phyloP scores from a whole-genome alignment of 2,113 vertebrate species.

The Dascyllus trimaculatus region DNA sequence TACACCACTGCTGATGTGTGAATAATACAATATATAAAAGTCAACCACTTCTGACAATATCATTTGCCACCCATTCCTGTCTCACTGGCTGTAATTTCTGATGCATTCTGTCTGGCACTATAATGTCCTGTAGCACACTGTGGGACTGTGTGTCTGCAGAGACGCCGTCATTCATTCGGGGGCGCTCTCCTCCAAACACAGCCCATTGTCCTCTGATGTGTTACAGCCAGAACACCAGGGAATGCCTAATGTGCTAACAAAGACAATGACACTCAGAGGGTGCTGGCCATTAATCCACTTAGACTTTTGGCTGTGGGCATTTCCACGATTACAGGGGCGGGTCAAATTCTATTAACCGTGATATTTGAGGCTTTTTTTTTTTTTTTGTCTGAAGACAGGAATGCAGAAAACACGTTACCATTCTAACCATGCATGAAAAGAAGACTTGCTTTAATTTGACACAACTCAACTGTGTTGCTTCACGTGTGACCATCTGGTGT shows the following conservation, averaged over 20 bases:
- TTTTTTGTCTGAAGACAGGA: constrained; percentile 23
- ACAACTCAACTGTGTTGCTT: too few relatives aligned
- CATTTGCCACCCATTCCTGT: too few relatives aligned
- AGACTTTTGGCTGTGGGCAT: constrained; percentile 71
- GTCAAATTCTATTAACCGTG: constrained; percentile 76
- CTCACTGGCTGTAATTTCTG: background rate
- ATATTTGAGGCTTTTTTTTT: constrained; percentile 28
- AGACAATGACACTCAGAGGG: constrained; percentile 77
- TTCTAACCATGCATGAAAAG: constrained; percentile 24
- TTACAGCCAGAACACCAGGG: constrained; percentile 41
- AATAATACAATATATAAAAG: too few relatives aligned
- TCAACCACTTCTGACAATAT: too few relatives aligned
- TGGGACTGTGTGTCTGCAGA: background rate
- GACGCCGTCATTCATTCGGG: background rate
- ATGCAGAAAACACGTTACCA: constrained; percentile 31
- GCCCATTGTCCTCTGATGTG: constrained; percentile 48
- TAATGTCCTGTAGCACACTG: too few relatives aligned
- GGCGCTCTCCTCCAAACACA: constrained; percentile 34
- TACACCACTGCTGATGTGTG: too few relatives aligned
- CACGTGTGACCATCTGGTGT: too few relatives aligned
- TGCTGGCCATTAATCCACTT: constrained; percentile 80
- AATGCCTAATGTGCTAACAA: constrained; percentile 72
- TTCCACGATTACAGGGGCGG: constrained; percentile 74
- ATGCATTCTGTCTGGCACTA: background rate
- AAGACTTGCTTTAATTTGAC: too few relatives aligned